A percentile compares a stretch with the other conserved stretches of the same genome.
These are phyloP conservation scores for Myopa tessellatipennis DNA, from an alignment of 2,888 invertebrate genomes.

Conservation along the genomic window DNA sequence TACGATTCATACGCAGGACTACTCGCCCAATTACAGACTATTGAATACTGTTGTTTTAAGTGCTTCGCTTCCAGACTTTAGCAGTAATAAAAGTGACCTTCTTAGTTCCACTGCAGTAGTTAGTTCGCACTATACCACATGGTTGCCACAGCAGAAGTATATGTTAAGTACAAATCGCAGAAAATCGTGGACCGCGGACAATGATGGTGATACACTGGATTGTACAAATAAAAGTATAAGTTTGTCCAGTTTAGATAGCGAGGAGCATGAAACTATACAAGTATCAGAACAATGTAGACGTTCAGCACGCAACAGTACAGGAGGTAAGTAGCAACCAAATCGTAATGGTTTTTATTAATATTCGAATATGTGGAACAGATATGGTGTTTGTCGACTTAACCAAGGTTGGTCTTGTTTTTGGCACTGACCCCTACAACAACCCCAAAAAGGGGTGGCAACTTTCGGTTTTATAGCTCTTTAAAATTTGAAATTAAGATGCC, in stretches of 20 bases:
- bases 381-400: too few relatives aligned
- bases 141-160: conserved; percentile 65
- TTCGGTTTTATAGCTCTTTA: too few relatives aligned
- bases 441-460: too few relatives aligned
- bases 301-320: conserved; percentile 70
- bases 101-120: conserved; percentile 8
- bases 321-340: conserved; percentile 57
- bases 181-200: conserved; percentile 90
- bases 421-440: too few relatives aligned
- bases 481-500: too few relatives aligned
- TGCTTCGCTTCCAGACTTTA: conserved; percentile 66
- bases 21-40: conserved; percentile 58
- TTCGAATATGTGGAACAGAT: too few relatives aligned
- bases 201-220: conserved; percentile 74
- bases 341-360: too few relatives aligned
- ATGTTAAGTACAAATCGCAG: conserved; percentile 70
- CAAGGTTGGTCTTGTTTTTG: too few relatives aligned
- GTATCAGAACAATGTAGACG: conserved; percentile 70
- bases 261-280: conserved; percentile 77
- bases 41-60: conserved; percentile 58
- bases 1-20: conserved; percentile 62
- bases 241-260: conserved; percentile 86
- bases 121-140: conserved; percentile 55
- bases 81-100: conserved; percentile 53
- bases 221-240: conserved; percentile 74